Evolutionary conservation across 2,113 vertebrate genomes (phyloP).

Genomic region (Hypanus sabinus): DNA sequence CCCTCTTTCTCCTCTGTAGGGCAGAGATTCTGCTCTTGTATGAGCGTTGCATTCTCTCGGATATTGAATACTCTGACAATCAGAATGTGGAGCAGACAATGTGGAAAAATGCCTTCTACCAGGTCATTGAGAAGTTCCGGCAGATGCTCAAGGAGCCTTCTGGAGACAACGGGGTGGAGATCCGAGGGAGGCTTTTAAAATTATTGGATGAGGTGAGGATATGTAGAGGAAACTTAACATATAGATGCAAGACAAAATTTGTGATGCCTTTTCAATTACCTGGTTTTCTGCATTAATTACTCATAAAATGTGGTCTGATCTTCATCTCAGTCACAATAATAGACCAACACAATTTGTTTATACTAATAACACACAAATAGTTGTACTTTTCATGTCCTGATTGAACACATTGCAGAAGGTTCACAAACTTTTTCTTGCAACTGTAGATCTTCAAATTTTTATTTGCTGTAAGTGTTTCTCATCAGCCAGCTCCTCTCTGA

Average conservation of each 20-base stretch:
- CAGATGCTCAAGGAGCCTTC: slow-evolving; percentile 85
- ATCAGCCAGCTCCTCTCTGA: neutral
- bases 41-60: slow-evolving; percentile 79
- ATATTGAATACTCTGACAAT: slow-evolving; percentile 86
- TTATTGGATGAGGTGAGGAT: slow-evolving; percentile 81
- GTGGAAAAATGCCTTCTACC: slow-evolving; percentile 95
- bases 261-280: too few relatives aligned
- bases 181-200: slow-evolving; percentile 77
- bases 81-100: slow-evolving; percentile 91
- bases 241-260: too few relatives aligned
- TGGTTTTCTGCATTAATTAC: too few relatives aligned
- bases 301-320: too few relatives aligned
- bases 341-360: too few relatives aligned
- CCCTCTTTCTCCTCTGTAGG: slow-evolving; percentile 51
- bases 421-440: too few relatives aligned
- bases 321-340: too few relatives aligned
- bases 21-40: slow-evolving; percentile 81
- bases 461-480: neutral
- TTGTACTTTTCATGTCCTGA: too few relatives aligned
- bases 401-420: too few relatives aligned
- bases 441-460: neutral
- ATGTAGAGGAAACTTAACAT: too few relatives aligned
- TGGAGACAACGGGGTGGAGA: slow-evolving; percentile 63
- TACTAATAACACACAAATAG: too few relatives aligned
- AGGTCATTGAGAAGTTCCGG: slow-evolving; percentile 94